phyloP scores from a whole-genome alignment of 2,888 invertebrate species.

The Loripinus fragilis region DNA sequence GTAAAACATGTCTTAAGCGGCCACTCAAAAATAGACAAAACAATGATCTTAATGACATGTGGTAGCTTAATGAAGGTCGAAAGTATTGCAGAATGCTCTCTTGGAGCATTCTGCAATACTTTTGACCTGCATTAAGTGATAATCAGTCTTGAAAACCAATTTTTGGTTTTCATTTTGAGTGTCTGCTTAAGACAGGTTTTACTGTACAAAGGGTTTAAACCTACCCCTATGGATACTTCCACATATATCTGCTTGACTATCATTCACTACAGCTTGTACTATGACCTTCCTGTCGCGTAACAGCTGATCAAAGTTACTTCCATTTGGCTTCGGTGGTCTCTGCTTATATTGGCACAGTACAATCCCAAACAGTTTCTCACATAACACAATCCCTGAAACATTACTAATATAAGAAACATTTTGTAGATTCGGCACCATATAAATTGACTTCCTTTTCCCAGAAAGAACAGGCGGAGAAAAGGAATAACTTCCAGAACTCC shows the following conservation, averaged over 20 bases:
- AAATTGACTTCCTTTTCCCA: constrained; percentile 54
- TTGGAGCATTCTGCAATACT: too few relatives aligned
- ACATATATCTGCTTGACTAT: constrained; percentile 69
- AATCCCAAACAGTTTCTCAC: constrained; percentile 75
- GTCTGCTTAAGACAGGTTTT: too few relatives aligned
- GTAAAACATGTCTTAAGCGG: too few relatives aligned
- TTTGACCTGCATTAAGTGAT: too few relatives aligned
- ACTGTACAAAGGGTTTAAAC: too few relatives aligned
- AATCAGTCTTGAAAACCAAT: too few relatives aligned
- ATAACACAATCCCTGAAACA: constrained; percentile 64
- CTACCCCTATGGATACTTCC: constrained; percentile 74
- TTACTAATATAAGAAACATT: constrained; percentile 35
- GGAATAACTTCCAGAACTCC: background rate
- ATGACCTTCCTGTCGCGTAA: constrained; percentile 72
- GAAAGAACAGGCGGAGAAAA: constrained; percentile 19
- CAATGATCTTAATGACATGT: too few relatives aligned
- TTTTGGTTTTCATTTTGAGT: too few relatives aligned
- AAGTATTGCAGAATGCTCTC: too few relatives aligned
- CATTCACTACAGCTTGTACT: constrained; percentile 71
- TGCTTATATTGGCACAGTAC: constrained; percentile 73
- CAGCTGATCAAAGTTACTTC: constrained; percentile 56
- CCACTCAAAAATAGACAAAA: too few relatives aligned
- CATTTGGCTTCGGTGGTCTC: constrained; percentile 57
- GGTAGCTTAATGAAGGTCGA: too few relatives aligned
- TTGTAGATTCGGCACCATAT: constrained; percentile 50